Base-by-base conservation (phyloP, 2,888 invertebrate genomes). In the Cheilosia scutellata region DNA sequence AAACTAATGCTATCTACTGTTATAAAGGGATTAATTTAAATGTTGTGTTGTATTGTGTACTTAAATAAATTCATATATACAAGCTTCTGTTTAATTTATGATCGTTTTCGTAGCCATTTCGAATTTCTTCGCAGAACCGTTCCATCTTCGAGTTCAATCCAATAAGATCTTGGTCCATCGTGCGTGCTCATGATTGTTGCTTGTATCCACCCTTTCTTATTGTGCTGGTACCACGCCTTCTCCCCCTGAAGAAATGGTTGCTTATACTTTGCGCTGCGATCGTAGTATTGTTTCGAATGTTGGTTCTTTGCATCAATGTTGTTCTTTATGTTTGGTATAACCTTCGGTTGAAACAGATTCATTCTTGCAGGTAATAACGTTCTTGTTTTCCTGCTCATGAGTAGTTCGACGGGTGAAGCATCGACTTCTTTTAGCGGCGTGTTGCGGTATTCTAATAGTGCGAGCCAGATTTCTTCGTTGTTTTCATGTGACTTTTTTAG, bases 391-490 rank as follows among this genome's bases (percentile, higher is more conserved):
- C 80, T 82, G n/a, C 76, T 79, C 71, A 87, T 79, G 4, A 87
- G n/a, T 27, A 84, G 11, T 57, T 88, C 75, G 5, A 47, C 77
- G 9, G 86, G 86, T 11, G 80, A 77, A 6, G 70, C 62, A 60
- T 80, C n/a, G 2, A 68, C 44, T 3, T 60, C 62, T 47, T 80
- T 82, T 27, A 76, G 60, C 1, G 76, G 82, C 3, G 87, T 74
- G 27, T 87, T 87, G 25, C 87, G 58, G 44, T 82, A 88, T 71
- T 87, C 84, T 2, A 78, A 51, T n/a, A 87, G 53, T 7, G 75
- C 76, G 2, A 79, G 29, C 76, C 83, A 87, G 9, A 87, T 11
- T 0, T 83, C 82, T 11, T 13, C 65, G 11, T 75, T 74, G 49
- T 27, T 66, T 75, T 76, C 49, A 27, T 25, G 0, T 6, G 63